Conservation (phyloP, 2,797 vertebrate genomes). For the Trachops cirrhosus region DNA sequence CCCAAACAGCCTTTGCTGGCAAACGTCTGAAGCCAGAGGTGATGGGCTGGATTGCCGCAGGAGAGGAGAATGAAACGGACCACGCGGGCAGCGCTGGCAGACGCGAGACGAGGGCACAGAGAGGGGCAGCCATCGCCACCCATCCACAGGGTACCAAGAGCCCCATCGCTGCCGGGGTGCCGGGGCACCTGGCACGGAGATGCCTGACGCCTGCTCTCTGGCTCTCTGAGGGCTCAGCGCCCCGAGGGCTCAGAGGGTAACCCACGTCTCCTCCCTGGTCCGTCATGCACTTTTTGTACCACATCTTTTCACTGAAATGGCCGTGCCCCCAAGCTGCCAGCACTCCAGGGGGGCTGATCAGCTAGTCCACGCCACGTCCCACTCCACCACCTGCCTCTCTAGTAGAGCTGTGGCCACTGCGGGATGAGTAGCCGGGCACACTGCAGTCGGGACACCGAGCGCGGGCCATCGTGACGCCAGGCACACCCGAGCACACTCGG, state of each 20-base stretch:
- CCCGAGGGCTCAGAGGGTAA: background rate
- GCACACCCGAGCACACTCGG: background rate
- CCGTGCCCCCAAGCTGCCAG: background rate
- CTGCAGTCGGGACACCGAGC: fast-evolving
- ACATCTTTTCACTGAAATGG: background rate
- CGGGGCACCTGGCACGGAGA: background rate
- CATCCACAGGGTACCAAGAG: background rate
- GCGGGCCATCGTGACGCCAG: fast-evolving
- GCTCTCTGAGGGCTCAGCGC: background rate
- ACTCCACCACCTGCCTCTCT: background rate
- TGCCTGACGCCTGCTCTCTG: background rate
- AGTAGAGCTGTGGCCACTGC: background rate
- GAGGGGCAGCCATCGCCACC: background rate
- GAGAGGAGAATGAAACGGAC: background rate
- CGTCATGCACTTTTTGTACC: background rate
- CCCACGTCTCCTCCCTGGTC: background rate
- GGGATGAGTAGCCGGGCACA: background rate
- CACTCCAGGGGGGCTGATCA: background rate
- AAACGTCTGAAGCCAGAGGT: background rate
- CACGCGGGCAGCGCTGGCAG: background rate
- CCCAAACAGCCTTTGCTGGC: background rate
- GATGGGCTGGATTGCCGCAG: background rate
- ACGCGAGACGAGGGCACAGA: background rate
- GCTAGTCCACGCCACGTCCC: fast-evolving
- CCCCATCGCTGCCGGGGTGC: background rate